Base-by-base conservation (phyloP, 2,113 vertebrate genomes). In the Paraplagusia blochii region DNA sequence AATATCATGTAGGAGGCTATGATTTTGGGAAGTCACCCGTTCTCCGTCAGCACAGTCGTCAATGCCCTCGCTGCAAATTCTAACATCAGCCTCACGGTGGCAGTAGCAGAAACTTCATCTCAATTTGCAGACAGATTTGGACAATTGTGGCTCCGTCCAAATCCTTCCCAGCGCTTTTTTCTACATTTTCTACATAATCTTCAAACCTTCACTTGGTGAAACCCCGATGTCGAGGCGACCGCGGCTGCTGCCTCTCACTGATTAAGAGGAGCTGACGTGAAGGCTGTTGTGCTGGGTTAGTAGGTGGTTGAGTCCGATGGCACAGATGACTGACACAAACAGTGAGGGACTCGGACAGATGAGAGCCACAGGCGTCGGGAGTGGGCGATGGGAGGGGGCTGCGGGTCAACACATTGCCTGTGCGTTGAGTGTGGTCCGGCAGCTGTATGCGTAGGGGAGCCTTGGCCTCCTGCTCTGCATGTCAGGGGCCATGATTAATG, bases 401-500 rank as follows among this genome's bases (percentile, higher is more conserved):
- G 36, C 9, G 48, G 81, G 83, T 79, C 77, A 83, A 71, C 69
- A 66, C 82, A 59, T 82, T 64, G 76, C 70, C 79, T 77, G 73
- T 80, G 86, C 84, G 58, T 15, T 79, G 76, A 87, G 83, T 84
- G 84, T 86, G 81, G 82, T 82, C 83, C 80, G 67, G 84, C 84
- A 88, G 88, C 88, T 90, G 88, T 84, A 82, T 84, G 84, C 80
- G 77, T 67, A 77, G 58, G 80, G 85, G 84, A 75, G 83, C 81
- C 68, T 53, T 69, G 69, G 85, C 81, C 87, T 88, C 85, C 85
- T 87, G 85, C 84, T 90, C 84, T 80, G 85, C 83, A 82, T 87
- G 88, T 89, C 85, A 85, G 74, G 66, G 86, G 82, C 79, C 74
- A 39, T 89, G 88, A 89, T 89, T 89, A 87, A 89, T 89, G 86